phyloP scores from a whole-genome alignment of 2,888 invertebrate species.

The Drosophila neonasuta region DNA sequence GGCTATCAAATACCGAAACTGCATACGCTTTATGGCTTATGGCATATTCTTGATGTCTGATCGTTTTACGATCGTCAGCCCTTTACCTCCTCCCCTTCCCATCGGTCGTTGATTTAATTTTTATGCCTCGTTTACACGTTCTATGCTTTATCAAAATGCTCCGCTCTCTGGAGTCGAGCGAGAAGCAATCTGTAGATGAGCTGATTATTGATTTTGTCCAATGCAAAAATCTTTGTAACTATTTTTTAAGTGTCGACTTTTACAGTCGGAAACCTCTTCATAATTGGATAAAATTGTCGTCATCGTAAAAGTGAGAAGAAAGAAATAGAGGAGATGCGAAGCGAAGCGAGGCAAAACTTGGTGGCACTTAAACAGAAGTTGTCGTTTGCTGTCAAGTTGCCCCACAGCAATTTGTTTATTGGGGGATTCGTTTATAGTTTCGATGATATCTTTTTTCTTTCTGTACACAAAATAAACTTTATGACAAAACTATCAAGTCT shows the following conservation, averaged over 20 bases:
- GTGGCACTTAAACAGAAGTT: conserved; percentile 60
- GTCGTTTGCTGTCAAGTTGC: conserved; percentile 24
- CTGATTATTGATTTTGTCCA: conserved; percentile 53
- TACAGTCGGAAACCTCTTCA: conserved; percentile 27
- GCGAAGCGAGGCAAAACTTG: conserved; percentile 1
- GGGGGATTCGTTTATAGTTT: conserved; percentile 32
- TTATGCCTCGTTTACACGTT: conserved; percentile 64
- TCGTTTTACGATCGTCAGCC: conserved; percentile 44
- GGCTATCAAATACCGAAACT: conserved; percentile 64
- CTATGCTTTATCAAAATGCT: conserved; percentile 37
- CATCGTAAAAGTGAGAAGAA: conserved; percentile 39
- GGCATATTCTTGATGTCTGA: conserved; percentile 59
- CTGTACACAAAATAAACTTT: conserved; percentile 24
- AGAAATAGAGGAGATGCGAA: neutral
- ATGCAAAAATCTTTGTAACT: conserved; percentile 34
- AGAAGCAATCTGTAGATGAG: conserved; percentile 17
- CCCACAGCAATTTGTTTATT: conserved; percentile 51
- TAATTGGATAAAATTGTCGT: conserved; percentile 64
- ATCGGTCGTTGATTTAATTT: conserved; percentile 28
- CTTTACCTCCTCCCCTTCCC: neutral
- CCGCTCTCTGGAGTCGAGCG: neutral
- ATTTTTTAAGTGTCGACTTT: conserved; percentile 52
- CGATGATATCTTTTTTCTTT: conserved; percentile 35
- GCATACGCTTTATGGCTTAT: conserved; percentile 69
- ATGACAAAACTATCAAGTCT: conserved; percentile 30